A percentile compares a stretch with the other conserved stretches of the same genome.
Conservation (phyloP, 2,113 vertebrate genomes). For the Seriola dumerili region DNA sequence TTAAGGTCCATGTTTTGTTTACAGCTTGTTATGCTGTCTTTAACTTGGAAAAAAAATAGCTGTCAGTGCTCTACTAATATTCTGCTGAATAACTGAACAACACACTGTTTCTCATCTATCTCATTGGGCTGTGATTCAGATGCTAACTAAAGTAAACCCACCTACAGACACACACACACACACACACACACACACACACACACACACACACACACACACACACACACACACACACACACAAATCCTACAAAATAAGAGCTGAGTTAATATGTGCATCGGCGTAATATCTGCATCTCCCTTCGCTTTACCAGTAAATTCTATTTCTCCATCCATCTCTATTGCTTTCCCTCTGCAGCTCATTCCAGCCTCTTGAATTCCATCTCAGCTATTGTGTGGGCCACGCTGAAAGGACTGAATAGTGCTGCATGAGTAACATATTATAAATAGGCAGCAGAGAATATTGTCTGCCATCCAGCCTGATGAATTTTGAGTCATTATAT, state of each 20-base stretch:
- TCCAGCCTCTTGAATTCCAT: conserved; percentile 45
- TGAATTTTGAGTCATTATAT: conserved; percentile 58
- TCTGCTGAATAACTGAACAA: too few species aligned
- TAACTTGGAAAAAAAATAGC: too few species aligned
- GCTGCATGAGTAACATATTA: conserved; percentile 61
- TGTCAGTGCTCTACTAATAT: too few species aligned
- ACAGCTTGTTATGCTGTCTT: too few species aligned
- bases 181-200: too few species aligned
- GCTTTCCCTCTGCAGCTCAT: conserved; percentile 43
- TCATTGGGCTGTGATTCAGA: neutral
- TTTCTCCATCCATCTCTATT: conserved; percentile 39
- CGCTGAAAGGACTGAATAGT: conserved; percentile 25
- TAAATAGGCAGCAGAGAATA: conserved; percentile 62
- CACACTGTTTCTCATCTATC: neutral
- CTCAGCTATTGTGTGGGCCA: conserved; percentile 13
- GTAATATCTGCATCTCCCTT: neutral
- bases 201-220: too few species aligned
- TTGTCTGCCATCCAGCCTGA: conserved; percentile 49
- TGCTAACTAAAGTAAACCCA: conserved; percentile 3
- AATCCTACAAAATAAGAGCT: conserved; percentile 12
- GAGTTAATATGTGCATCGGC: conserved; percentile 23
- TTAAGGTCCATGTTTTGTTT: too few species aligned
- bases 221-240: neutral
- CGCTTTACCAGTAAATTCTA: conserved; percentile 13
- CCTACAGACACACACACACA: neutral